A percentile compares a stretch with the other conserved stretches of the same genome.
phyloP scores from a whole-genome alignment of 2,113 vertebrate species.

The Malurus melanocephalus region DNA sequence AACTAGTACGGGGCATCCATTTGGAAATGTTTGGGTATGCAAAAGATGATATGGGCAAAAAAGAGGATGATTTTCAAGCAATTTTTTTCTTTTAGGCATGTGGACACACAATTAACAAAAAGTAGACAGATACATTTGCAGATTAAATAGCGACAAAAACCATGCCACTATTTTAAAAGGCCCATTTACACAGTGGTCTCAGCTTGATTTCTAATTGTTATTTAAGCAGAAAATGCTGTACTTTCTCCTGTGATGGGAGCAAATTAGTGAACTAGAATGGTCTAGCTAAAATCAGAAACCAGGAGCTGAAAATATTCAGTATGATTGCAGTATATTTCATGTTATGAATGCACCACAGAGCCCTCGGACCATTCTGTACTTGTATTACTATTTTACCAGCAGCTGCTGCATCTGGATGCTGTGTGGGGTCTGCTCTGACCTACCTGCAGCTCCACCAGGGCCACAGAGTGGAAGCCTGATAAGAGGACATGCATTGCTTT shows the following conservation, averaged over 20 bases:
- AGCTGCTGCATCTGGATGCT: not conserved
- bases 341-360: not conserved
- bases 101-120: not conserved
- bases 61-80: not conserved
- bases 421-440: not conserved
- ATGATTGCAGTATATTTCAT: not conserved
- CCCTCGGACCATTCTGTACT: not conserved
- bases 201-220: not conserved
- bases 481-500: constrained; percentile 9
- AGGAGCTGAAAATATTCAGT: not conserved
- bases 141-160: not conserved
- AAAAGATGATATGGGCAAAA: not conserved
- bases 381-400: not conserved
- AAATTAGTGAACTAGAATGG: not conserved
- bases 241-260: not conserved
- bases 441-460: constrained; percentile 14
- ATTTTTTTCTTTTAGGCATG: not conserved
- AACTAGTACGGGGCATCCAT: not conserved
- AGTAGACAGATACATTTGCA: not conserved
- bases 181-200: not conserved
- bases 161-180: not conserved
- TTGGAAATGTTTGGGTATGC: not conserved
- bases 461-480: not conserved
- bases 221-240: not conserved
- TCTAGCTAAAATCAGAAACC: not conserved